Evolutionary conservation across 1,140 invertebrate genomes (phyloP).

Genomic region (Drosophila sulfurigaster): DNA sequence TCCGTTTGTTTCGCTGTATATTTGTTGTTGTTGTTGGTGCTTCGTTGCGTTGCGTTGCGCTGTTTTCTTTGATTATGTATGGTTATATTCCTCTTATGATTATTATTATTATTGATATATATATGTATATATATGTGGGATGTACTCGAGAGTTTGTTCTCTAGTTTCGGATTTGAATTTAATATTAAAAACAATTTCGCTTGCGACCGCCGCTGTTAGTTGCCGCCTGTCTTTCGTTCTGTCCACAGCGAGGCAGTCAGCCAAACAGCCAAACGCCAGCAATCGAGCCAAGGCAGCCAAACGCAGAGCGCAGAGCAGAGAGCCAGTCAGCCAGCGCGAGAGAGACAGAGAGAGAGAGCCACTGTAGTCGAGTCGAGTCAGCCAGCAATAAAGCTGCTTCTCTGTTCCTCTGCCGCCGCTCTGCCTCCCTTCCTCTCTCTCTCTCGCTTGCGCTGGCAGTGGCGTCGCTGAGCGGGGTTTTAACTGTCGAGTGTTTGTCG

Average conservation of each 20-base stretch:
- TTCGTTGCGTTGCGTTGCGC: conserved; percentile 6
- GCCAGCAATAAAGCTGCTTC: conserved; percentile 59
- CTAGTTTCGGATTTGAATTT: conserved; percentile 16
- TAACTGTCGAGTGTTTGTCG: neutral
- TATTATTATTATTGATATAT: neutral
- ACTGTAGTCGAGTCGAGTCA: no score
- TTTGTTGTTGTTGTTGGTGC: conserved; percentile 19
- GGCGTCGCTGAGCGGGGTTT: neutral
- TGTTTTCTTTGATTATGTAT: conserved; percentile 37
- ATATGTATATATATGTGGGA: no score
- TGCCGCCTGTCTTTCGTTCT: conserved; percentile 79
- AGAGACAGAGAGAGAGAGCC: no score
- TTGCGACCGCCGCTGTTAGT: conserved; percentile 66
- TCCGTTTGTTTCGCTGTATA: neutral
- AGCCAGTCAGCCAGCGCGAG: conserved; percentile 36
- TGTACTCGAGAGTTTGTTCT: no score
- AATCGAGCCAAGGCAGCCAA: conserved; percentile 46
- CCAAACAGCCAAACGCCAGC: conserved; percentile 73
- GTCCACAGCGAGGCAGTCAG: conserved; percentile 73
- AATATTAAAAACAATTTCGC: conserved; percentile 56
- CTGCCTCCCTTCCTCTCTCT: conserved; percentile 36
- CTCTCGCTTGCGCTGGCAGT: conserved; percentile 6
- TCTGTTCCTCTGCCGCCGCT: conserved; percentile 4
- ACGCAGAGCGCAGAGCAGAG: conserved; percentile 40
- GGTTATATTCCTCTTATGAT: conserved; percentile 34